A percentile compares a stretch with the other conserved stretches of the same genome.
Evolutionary conservation across 2,888 invertebrate species (phyloP).

Genomic region (Trilocha varians): DNA sequence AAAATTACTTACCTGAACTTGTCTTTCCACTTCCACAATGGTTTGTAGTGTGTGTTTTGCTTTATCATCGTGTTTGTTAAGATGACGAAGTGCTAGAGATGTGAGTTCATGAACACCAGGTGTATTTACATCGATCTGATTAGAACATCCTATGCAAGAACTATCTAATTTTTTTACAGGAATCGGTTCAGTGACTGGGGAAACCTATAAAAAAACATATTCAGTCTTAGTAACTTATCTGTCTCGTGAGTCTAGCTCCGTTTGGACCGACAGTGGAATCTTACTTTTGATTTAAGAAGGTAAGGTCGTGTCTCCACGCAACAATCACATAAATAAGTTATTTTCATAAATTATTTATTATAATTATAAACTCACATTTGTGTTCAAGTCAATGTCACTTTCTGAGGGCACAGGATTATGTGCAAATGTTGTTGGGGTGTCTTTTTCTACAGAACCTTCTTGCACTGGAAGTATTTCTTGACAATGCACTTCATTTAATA

Average conservation of each 20-base stretch:
- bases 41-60: constrained; percentile 50
- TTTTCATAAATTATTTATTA: too few species aligned
- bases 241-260: too few species aligned
- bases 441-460: constrained; percentile 15
- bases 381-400: constrained; percentile 50
- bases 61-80: constrained; percentile 43
- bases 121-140: constrained; percentile 63
- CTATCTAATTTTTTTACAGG: constrained; percentile 44
- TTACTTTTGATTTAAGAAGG: too few species aligned
- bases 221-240: too few species aligned
- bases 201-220: constrained; percentile 33
- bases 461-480: constrained; percentile 20
- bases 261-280: too few species aligned
- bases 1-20: constrained; percentile 61
- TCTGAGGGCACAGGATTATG: constrained; percentile 41
- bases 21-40: constrained; percentile 68
- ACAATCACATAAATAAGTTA: too few species aligned
- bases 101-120: constrained; percentile 65
- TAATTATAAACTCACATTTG: constrained; percentile 33
- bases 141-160: constrained; percentile 67
- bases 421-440: constrained; percentile 17
- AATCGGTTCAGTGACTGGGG: constrained; percentile 68
- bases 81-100: constrained; percentile 59
- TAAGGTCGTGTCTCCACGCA: too few species aligned
- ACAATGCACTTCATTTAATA: constrained; percentile 32